Evolutionary conservation across 1,140 invertebrate genomes (phyloP).

Genomic region (Papilio aristodemus): DNA sequence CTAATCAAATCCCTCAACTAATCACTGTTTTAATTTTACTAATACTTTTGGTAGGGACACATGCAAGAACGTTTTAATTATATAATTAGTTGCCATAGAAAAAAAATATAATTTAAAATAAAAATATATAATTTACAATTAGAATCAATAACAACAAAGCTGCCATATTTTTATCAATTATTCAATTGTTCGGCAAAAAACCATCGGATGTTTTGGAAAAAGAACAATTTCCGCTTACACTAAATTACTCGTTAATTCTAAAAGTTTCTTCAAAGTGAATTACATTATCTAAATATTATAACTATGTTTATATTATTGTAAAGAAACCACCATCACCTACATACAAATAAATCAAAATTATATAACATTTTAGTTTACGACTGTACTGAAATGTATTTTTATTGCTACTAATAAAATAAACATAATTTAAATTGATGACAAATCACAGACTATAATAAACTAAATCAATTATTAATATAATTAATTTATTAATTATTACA

Average conservation of each 20-base stretch:
- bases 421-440: no score
- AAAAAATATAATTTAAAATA: neutral
- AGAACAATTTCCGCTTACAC: neutral
- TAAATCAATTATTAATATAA: no score
- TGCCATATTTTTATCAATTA: no score
- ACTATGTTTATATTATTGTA: constrained; percentile 1
- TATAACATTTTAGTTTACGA: neutral
- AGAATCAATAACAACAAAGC: neutral
- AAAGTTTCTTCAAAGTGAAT: neutral
- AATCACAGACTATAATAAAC: no score
- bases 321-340: constrained; percentile 9
- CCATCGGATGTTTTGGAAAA: no score
- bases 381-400: constrained; percentile 4
- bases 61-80: neutral
- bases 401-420: neutral
- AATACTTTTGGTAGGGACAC: constrained; percentile 6
- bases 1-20: neutral
- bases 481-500: no score
- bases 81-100: neutral
- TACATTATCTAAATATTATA: neutral
- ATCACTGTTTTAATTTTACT: constrained; percentile 2
- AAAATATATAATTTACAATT: neutral
- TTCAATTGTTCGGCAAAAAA: no score
- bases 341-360: neutral
- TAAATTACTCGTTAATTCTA: neutral